Conservation (phyloP, 2,113 vertebrate species). For the Chrysemys picta region DNA sequence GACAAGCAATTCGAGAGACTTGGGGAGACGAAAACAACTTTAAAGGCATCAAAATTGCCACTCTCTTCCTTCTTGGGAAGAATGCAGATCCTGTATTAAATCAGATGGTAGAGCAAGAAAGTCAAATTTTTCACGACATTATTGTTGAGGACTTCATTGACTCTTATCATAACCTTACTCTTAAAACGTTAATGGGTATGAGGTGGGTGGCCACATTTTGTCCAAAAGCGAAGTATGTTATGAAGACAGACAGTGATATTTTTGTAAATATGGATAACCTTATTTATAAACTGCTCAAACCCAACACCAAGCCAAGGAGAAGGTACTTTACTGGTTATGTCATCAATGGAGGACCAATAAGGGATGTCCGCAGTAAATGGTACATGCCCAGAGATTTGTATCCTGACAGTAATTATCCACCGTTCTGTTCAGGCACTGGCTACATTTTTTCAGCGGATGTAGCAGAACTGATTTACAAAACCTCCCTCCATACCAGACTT, state of each 20-base stretch:
- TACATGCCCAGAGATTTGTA: constrained; percentile 98
- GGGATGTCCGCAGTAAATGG: constrained; percentile 99
- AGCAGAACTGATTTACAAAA: constrained; percentile 97
- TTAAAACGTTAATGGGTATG: constrained; percentile 99
- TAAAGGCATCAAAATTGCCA: constrained; percentile 90
- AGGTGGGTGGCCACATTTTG: constrained; percentile 97
- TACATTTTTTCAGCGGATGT: constrained; percentile 98
- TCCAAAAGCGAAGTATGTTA: constrained; percentile 96
- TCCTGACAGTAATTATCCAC: constrained; percentile 96
- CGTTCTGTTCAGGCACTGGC: constrained; percentile 98
- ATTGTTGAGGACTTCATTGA: constrained; percentile 98
- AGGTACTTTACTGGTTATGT: constrained; percentile 97
- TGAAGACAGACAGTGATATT: constrained; percentile 99
- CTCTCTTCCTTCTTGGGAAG: constrained; percentile 94
- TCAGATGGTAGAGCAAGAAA: constrained; percentile 99
- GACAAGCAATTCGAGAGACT: constrained; percentile 97
- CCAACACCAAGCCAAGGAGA: constrained; percentile 93
- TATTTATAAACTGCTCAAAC: constrained; percentile 97
- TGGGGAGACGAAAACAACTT: constrained; percentile 98
- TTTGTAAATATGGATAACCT: constrained; percentile 99
- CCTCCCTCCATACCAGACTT: constrained; percentile 95
- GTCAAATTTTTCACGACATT: constrained; percentile 98
- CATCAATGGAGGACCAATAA: constrained; percentile 95
- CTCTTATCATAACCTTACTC: constrained; percentile 97
- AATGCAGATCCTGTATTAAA: constrained; percentile 92